These are phyloP conservation scores for Danio jaintianensis DNA, from an alignment of 2,797 vertebrate genomes.

Conservation along the genomic window DNA sequence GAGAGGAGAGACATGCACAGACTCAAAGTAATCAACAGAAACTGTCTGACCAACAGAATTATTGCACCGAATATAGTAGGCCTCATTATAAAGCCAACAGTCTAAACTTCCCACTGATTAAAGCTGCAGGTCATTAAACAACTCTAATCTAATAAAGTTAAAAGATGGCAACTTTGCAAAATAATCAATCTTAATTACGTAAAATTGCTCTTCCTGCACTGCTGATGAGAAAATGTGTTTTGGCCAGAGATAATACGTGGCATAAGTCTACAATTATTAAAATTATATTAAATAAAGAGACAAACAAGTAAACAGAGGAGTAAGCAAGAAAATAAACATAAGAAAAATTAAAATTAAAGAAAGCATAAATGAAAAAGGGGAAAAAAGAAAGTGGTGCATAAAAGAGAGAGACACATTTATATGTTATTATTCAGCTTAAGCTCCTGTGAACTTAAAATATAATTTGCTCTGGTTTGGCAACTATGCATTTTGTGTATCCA, in stretches of 20 bases:
- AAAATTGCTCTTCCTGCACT: slow-evolving; percentile 42
- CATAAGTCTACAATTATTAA: slow-evolving; percentile 42
- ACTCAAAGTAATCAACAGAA: slow-evolving; percentile 34
- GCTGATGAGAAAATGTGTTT: slow-evolving; percentile 34
- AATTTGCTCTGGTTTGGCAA: slow-evolving; percentile 30
- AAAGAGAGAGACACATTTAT: not conserved
- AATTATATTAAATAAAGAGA: slow-evolving; percentile 11
- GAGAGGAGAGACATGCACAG: slow-evolving; percentile 16
- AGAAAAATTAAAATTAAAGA: not conserved
- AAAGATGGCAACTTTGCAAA: slow-evolving; percentile 48
- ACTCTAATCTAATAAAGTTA: slow-evolving; percentile 26
- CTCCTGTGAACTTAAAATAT: slow-evolving; percentile 5
- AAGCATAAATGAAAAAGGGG: not conserved
- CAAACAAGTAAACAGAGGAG: slow-evolving; percentile 14
- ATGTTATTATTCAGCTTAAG: slow-evolving; percentile 29
- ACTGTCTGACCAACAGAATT: slow-evolving; percentile 40
- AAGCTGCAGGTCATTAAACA: slow-evolving; percentile 34
- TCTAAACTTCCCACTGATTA: slow-evolving; percentile 37
- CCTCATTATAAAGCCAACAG: slow-evolving; percentile 35
- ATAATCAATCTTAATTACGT: slow-evolving; percentile 39
- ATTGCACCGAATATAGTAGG: slow-evolving; percentile 49
- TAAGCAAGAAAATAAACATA: slow-evolving; percentile 1
- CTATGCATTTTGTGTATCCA: not conserved
- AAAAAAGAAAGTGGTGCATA: not conserved
- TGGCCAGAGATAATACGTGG: slow-evolving; percentile 43